Evolutionary conservation across 2,113 vertebrate genomes (phyloP).

Genomic region (Probosciger aterrimus): DNA sequence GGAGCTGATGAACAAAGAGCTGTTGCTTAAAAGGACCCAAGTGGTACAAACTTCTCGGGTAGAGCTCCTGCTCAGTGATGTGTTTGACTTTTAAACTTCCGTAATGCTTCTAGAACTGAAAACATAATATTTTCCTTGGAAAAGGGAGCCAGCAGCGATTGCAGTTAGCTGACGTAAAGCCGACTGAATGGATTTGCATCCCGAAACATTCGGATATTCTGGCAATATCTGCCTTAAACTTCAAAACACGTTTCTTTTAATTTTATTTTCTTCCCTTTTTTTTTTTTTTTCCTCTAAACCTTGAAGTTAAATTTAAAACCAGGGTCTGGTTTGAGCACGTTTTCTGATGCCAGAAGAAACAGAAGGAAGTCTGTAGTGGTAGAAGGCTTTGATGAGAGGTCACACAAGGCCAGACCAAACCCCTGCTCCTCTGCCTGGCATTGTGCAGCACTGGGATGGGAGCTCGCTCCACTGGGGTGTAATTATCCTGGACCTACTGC

Average conservation of each 20-base stretch:
- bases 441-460: background rate
- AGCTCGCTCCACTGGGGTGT: background rate
- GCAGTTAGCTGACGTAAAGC: background rate
- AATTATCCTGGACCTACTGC: background rate
- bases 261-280: background rate
- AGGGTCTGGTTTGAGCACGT: background rate
- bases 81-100: background rate
- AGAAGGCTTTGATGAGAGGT: background rate
- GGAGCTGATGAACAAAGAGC: background rate
- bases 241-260: background rate
- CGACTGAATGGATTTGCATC: background rate
- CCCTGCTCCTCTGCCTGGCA: background rate
- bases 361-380: background rate
- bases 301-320: background rate
- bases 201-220: background rate
- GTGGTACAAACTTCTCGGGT: background rate
- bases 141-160: background rate
- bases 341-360: conserved; percentile 2
- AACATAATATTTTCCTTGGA: conserved; percentile 10
- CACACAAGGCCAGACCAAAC: background rate
- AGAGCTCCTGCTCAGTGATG: background rate
- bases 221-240: background rate
- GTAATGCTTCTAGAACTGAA: background rate
- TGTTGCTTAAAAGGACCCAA: background rate
- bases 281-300: background rate